Evolutionary conservation across 2,797 vertebrate genomes (phyloP).

Genomic region (Denticeps clupeoides): DNA sequence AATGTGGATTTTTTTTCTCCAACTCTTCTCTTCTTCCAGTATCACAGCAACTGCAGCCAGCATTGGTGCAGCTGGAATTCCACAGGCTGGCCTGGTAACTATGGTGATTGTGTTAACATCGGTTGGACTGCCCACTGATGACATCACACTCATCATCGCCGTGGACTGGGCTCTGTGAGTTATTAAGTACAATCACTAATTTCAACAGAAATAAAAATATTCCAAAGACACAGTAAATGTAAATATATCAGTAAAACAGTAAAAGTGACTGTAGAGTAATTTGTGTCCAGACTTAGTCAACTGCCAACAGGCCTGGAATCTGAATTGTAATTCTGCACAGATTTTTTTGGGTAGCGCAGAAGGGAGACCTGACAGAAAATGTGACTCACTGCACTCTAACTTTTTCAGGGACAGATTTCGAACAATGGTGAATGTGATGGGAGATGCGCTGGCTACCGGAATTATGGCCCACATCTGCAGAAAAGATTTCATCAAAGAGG

Average conservation of each 20-base stretch:
- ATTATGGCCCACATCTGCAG: constrained; percentile 96
- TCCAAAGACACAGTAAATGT: no score
- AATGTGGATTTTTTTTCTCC: background rate
- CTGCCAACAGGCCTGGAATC: no score
- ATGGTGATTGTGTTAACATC: constrained; percentile 97
- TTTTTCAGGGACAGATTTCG: constrained; percentile 85
- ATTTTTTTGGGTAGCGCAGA: no score
- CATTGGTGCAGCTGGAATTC: constrained; percentile 90
- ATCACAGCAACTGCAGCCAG: constrained; percentile 94
- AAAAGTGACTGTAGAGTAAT: no score
- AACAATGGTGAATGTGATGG: constrained; percentile 96
- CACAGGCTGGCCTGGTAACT: constrained; percentile 88
- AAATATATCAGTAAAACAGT: no score
- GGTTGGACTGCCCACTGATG: constrained; percentile 86
- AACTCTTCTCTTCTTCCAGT: constrained; percentile 46
- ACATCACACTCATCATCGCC: constrained; percentile 89
- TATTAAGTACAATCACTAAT: no score
- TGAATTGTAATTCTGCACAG: no score
- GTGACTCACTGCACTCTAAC: no score
- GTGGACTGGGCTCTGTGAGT: constrained; percentile 95
- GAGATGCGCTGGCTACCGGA: constrained; percentile 83
- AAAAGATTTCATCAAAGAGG: constrained; percentile 85
- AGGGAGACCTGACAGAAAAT: no score
- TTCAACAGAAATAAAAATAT: no score
- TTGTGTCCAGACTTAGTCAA: no score